Evolutionary conservation across 2,888 invertebrate species (phyloP), one percentile per base, ranked within the genome.

Genomic region (Drosophila pseudotalamancana): DNA sequence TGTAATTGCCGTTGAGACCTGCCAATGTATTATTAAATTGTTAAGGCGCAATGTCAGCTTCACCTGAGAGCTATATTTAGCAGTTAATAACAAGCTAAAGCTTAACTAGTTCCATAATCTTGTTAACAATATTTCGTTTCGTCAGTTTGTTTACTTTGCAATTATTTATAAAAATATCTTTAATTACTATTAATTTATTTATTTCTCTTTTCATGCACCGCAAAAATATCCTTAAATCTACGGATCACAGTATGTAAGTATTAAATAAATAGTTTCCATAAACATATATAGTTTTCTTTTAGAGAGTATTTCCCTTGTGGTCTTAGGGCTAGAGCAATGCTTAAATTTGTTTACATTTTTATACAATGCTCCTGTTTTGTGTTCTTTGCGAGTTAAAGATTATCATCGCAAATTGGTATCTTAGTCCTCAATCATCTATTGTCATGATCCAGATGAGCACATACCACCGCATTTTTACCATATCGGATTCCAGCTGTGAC

Each of bases 31-130:
- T 80, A 85, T 88, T 88, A 87, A 81, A 87, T 82, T 87, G 87
- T 87, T 88, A 82, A 78, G 76, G 61, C 70, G 72, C 82, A 88
- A 76, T 78, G 82, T 70, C 82, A 84, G 70, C 72, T 68, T 50
- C 59, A 72, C 34, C 31, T 55, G 39, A 39, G 18, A 53, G 40
- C 63, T 74, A 62, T 75, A 77, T 75, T 89, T 87, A 85, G 71
- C 89, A 81, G 75, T 78, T 84, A 88, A 88, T 89, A 89, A 83
- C 72, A 72, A 73, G 80, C 49, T 37, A 53, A 63, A 54, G 63
- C 67, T 50, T 39, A 81, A 73, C 61, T 45, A 57, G 54, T 45
- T 62, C 40, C 29, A 14, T 57, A 42, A 61, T 67, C 43, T 37
- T 25, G 46, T 39, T 53, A 23, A 37, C 48, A 60, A 39, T 48